These are phyloP conservation scores for Saccostrea echinata DNA, from an alignment of 1,140 invertebrate genomes.

Conservation along the genomic window DNA sequence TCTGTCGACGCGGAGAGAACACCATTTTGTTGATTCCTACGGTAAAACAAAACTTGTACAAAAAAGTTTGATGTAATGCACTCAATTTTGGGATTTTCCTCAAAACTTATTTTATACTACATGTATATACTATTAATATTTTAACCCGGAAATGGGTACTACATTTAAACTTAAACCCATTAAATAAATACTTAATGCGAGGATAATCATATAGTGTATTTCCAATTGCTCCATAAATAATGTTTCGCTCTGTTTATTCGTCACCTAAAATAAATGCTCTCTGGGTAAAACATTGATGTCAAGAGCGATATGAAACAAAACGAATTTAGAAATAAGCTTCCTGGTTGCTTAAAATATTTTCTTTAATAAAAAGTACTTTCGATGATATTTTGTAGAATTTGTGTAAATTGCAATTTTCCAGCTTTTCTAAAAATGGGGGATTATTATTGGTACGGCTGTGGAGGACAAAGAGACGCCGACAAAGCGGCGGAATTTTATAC, in stretches of 20 bases:
- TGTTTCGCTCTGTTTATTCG: neutral
- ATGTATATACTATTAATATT: too few relatives aligned
- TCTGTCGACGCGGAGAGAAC: constrained; percentile 71
- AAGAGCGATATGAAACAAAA: neutral
- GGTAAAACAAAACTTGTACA: constrained; percentile 57
- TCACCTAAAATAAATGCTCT: too few relatives aligned
- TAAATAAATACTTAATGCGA: too few relatives aligned
- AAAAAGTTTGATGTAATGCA: neutral
- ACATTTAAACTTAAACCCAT: too few relatives aligned
- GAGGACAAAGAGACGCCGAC: constrained; percentile 60
- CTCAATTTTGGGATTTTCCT: too few relatives aligned
- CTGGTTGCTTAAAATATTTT: neutral
- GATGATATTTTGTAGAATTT: too few relatives aligned
- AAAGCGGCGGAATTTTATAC: constrained; percentile 68
- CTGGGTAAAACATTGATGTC: neutral
- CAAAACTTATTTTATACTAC: too few relatives aligned
- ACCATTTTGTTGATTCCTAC: constrained; percentile 73
- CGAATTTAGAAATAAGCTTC: neutral
- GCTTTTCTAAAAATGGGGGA: constrained; percentile 79
- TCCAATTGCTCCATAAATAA: neutral
- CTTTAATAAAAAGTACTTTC: neutral
- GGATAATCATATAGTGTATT: neutral
- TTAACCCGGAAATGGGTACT: too few relatives aligned
- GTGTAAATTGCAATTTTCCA: constrained; percentile 55
- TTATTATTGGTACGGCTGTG: constrained; percentile 77